Percentiles rank a stretch among this genome's conserved stretches.
Evolutionary conservation across 2,888 invertebrate genomes (phyloP).

Genomic region (Drosophila stalkeri): DNA sequence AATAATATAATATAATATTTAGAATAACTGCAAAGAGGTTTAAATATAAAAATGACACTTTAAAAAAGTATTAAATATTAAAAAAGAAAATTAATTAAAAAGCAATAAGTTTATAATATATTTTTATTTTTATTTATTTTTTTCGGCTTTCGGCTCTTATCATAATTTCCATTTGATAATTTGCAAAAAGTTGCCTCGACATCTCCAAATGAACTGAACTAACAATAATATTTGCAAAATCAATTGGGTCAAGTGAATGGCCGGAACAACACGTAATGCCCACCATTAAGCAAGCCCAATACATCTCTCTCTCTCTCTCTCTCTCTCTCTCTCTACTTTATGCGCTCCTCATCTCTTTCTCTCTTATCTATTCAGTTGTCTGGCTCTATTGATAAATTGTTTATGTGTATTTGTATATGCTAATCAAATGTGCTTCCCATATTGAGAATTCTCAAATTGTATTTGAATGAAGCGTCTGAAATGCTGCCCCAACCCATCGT

Average conservation of each 20-base stretch:
- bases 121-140: no score
- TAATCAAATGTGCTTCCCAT: slow-evolving; percentile 66
- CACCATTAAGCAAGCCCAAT: slow-evolving; percentile 32
- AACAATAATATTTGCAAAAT: slow-evolving; percentile 70
- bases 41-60: no score
- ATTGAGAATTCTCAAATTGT: slow-evolving; percentile 33
- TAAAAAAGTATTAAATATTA: no score
- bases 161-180: slow-evolving; percentile 8
- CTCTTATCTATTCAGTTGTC: not conserved
- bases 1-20: no score
- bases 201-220: slow-evolving; percentile 3
- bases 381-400: slow-evolving; percentile 7
- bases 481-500: no score
- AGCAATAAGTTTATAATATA: no score
- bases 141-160: not conserved
- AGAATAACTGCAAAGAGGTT: no score
- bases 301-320: not conserved
- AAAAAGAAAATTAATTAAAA: no score
- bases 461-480: slow-evolving; percentile 33
- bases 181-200: not conserved
- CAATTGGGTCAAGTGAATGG: slow-evolving; percentile 73
- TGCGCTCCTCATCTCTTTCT: not conserved
- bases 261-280: slow-evolving; percentile 56
- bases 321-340: no score
- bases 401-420: slow-evolving; percentile 49